A percentile compares a stretch with the other conserved stretches of the same genome.
phyloP scores from a whole-genome alignment of 2,797 vertebrate species.

The Pseudochirops cupreus region DNA sequence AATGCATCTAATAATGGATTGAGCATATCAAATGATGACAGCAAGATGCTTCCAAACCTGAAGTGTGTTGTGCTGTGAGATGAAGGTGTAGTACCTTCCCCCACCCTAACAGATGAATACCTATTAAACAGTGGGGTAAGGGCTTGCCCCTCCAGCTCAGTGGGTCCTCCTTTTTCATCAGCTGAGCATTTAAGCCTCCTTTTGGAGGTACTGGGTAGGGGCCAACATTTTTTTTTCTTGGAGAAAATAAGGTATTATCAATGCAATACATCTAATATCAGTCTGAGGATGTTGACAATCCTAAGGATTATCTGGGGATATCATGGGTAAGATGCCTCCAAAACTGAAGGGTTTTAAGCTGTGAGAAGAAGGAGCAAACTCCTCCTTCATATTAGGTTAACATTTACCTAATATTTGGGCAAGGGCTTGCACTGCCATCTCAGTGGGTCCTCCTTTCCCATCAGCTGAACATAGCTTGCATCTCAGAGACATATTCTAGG shows the following conservation, averaged over 20 bases:
- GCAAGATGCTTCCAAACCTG: not conserved
- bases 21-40: not conserved
- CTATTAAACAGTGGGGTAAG: not conserved
- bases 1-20: not conserved
- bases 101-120: not conserved
- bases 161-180: not conserved
- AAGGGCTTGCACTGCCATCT: not conserved
- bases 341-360: not conserved
- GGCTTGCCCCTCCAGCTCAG: not conserved
- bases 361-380: not conserved
- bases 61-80: not conserved
- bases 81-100: not conserved
- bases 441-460: not conserved
- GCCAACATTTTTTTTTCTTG: rapidly evolving
- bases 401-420: not conserved
- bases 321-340: not conserved
- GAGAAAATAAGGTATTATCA: not conserved
- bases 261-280: not conserved
- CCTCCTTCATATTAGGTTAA: not conserved
- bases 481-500: not conserved
- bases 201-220: not conserved
- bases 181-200: too few relatives aligned
- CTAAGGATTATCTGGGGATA: not conserved
- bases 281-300: not conserved
- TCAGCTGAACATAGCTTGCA: not conserved